Evolutionary conservation across 2,888 invertebrate genomes (phyloP).

Genomic region (Gisinianus flammeolus): DNA sequence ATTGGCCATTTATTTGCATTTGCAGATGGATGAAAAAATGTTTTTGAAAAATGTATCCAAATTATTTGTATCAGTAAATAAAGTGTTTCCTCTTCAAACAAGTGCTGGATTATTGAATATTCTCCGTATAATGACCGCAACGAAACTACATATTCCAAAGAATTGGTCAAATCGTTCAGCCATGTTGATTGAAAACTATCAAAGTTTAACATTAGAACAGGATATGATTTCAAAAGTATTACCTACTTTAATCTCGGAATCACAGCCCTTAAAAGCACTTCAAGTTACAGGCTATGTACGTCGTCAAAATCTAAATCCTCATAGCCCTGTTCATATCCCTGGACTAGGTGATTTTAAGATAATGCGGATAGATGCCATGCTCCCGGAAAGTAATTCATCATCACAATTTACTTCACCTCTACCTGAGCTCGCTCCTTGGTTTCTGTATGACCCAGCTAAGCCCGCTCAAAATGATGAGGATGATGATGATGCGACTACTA

Average conservation of each 20-base stretch:
- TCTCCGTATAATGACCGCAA: conserved; percentile 52
- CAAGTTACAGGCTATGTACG: conserved; percentile 87
- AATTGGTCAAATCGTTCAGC: conserved; percentile 51
- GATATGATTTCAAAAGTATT: conserved; percentile 33
- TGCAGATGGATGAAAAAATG: conserved; percentile 62
- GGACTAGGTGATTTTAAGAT: conserved; percentile 95
- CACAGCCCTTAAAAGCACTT: conserved; percentile 67
- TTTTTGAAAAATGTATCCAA: conserved; percentile 49
- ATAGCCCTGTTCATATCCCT: conserved; percentile 86
- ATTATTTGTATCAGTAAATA: conserved; percentile 64
- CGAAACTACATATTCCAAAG: conserved; percentile 51
- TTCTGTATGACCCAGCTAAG: conserved; percentile 48
- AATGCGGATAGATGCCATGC: conserved; percentile 68
- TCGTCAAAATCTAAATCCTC: conserved; percentile 82
- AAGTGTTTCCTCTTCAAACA: conserved; percentile 83
- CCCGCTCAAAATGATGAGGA: conserved; percentile 74
- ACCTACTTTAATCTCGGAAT: conserved; percentile 34
- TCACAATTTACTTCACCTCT: conserved; percentile 8
- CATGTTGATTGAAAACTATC: conserved; percentile 49
- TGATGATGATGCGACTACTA: conserved; percentile 67
- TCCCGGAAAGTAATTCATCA: conserved; percentile 59
- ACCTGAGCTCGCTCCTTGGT: conserved; percentile 46
- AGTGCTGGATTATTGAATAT: conserved; percentile 64
- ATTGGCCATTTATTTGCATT: conserved; percentile 40
- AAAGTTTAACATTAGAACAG: conserved; percentile 34